These are phyloP conservation scores for Phymanthus crucifer DNA, from an alignment of 92 coral and sea anemone genomes.

Conservation along the genomic window DNA sequence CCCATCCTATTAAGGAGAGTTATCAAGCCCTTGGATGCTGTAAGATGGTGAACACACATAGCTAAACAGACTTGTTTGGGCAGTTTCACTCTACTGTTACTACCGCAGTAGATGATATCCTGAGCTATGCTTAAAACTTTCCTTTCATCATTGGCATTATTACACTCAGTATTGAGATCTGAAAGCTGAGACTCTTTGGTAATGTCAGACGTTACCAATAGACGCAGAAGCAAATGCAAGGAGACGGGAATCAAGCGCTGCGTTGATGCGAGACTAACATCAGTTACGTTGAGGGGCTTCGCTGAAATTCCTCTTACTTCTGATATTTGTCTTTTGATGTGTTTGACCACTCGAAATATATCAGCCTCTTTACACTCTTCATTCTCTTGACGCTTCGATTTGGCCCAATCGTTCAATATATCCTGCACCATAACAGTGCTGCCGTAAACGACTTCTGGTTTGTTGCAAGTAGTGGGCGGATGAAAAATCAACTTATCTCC, in stretches of 20 bases:
- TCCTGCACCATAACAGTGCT: slow-evolving; percentile 12
- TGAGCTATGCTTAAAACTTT: slow-evolving; percentile 28
- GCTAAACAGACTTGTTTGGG: slow-evolving; percentile 53
- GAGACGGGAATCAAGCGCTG: slow-evolving; percentile 28
- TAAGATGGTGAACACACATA: slow-evolving; percentile 46
- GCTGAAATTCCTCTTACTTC: slow-evolving; percentile 46
- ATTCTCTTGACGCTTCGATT: not conserved
- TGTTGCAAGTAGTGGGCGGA: slow-evolving; percentile 1
- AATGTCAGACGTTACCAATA: slow-evolving; percentile 41
- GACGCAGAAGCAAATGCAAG: slow-evolving; percentile 47
- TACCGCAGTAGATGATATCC: slow-evolving; percentile 32
- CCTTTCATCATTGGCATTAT: slow-evolving; percentile 35
- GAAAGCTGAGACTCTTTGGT: slow-evolving; percentile 18
- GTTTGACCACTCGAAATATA: slow-evolving; percentile 41
- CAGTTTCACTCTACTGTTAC: slow-evolving; percentile 32
- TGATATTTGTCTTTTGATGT: slow-evolving; percentile 30
- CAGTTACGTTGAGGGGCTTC: slow-evolving; percentile 27
- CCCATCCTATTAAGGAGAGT: slow-evolving; percentile 50
- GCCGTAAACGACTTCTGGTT: slow-evolving; percentile 4
- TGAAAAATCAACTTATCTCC: slow-evolving; percentile 11
- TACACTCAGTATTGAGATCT: slow-evolving; percentile 26
- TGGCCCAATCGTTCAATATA: slow-evolving; percentile 5
- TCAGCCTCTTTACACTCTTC: slow-evolving; percentile 18
- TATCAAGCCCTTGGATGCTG: slow-evolving; percentile 42
- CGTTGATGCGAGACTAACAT: slow-evolving; percentile 30